phyloP scores from a whole-genome alignment of 2,888 invertebrate species.

The Hymenopus coronatus region DNA sequence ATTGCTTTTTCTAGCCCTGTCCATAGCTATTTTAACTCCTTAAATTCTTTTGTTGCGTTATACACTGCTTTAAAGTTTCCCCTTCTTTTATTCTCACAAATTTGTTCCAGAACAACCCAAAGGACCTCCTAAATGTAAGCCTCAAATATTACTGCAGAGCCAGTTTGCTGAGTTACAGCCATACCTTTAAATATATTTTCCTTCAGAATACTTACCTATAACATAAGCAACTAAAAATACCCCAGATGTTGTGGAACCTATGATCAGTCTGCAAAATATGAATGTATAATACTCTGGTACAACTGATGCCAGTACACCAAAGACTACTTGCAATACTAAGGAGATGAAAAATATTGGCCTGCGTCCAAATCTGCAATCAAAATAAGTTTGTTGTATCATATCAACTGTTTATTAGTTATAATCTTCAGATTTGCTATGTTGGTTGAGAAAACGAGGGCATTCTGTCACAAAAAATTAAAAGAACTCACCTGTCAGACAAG shows the following conservation, averaged over 20 bases:
- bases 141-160: too few relatives aligned
- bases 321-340: slow-evolving; percentile 64
- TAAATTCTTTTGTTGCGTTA: too few relatives aligned
- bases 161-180: too few relatives aligned
- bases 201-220: slow-evolving; percentile 55
- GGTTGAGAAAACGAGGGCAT: background rate
- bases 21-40: too few relatives aligned
- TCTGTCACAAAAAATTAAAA: background rate
- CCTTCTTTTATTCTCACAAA: too few relatives aligned
- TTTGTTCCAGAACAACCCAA: too few relatives aligned
- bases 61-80: too few relatives aligned
- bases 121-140: too few relatives aligned
- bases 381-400: background rate
- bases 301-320: slow-evolving; percentile 63
- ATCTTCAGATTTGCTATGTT: background rate
- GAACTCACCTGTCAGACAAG: slow-evolving; percentile 59
- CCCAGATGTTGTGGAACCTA: slow-evolving; percentile 73
- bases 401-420: background rate
- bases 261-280: slow-evolving; percentile 61
- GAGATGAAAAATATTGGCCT: slow-evolving; percentile 70
- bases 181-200: background rate
- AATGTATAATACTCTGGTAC: slow-evolving; percentile 68
- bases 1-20: too few relatives aligned
- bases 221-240: slow-evolving; percentile 77
- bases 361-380: slow-evolving; percentile 57